Conservation (phyloP, 2,113 vertebrate species). For the Crotalus tigris region DNA sequence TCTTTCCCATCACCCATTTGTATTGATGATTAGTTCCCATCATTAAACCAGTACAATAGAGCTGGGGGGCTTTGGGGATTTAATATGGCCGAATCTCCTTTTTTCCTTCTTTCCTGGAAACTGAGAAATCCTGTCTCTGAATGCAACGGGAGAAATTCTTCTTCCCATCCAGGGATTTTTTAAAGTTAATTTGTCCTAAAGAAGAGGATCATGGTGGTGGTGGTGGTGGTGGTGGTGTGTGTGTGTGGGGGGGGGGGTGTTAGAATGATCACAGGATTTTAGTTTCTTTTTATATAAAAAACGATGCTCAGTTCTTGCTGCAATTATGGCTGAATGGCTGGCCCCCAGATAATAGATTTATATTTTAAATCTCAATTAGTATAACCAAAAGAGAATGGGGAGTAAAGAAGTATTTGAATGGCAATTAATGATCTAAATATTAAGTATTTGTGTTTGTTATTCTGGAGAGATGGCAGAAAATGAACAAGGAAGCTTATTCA, state of each 20-base stretch:
- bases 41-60: neutral
- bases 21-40: neutral
- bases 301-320: neutral
- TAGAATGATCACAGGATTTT: neutral
- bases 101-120: neutral
- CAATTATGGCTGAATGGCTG: neutral
- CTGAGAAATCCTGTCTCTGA: neutral
- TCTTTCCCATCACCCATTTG: neutral
- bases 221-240: too few relatives aligned
- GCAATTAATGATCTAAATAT: neutral
- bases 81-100: neutral
- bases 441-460: neutral
- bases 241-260: too few relatives aligned
- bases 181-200: neutral
- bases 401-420: neutral
- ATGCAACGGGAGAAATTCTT: neutral
- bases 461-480: neutral
- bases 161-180: neutral
- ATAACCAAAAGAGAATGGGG: neutral
- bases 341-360: neutral
- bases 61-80: neutral
- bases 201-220: neutral
- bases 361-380: neutral
- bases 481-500: neutral
- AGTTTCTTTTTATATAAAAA: neutral